Base-by-base conservation (phyloP, 1,140 invertebrate genomes). In the Ceratitis capitata region DNA sequence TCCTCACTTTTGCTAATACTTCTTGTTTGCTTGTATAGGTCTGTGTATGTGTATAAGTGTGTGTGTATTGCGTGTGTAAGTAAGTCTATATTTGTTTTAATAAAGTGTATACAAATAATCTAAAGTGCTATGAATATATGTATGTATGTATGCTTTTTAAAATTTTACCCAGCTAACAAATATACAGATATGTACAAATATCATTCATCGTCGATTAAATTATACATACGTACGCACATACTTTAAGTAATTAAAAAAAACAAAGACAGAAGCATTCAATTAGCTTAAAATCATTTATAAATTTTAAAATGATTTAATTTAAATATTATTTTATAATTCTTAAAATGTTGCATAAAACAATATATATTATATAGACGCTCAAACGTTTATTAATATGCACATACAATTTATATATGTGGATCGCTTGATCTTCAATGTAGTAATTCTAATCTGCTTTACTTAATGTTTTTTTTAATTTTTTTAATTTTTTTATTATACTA, bases 141-240 rank as follows among this genome's bases (percentile, higher is more conserved):
- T n/a, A 61, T 61, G n/a, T 61, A 61, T 61, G 26, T 61, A 61
- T n/a, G n/a, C n/a, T n/a, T 47, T 78, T 42, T 78, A 45, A 64
- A 64, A 64, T 64, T 26, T 64, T 64, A 64, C 23, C 23, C n/a
- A 64, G 26, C 14, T 16, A 19, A 64, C 14, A 64, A 64, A 64
- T 64, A 64, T 64, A 64, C 58, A 64, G 58, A 64, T 64, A 64
- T 64, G 58, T 64, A 64, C 58, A 64, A 23, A 78, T 42, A 78
- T 42, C 32, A 1, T 78, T 39, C n/a, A n/a, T 35, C 64, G 64
- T n/a, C 69, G 19, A 1, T 26, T 10, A 69, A 39, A 35, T 32
- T 12, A 69, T 35, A 69, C 14, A 78, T 12, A 23, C 6, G 16
- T 23, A 42, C 16, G n/a, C n/a, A n/a, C n/a, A n/a, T n/a, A n/a